These are phyloP conservation scores for Psilopsiagon aurifrons DNA, from an alignment of 2,113 vertebrate species.

Conservation along the genomic window DNA sequence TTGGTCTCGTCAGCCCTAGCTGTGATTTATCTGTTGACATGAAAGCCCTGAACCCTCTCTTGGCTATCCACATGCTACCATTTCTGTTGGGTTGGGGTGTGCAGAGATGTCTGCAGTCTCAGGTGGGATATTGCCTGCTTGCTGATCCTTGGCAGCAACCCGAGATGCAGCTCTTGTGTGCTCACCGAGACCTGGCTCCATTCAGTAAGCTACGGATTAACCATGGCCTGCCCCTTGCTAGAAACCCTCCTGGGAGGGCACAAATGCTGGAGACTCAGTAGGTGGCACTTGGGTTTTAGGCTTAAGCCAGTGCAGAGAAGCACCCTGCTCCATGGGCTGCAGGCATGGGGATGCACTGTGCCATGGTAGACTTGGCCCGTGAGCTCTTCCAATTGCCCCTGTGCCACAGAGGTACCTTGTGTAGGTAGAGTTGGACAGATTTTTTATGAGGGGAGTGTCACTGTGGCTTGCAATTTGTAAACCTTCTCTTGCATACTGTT, in stretches of 20 bases:
- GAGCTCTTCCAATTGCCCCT: not conserved
- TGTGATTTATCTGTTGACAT: not conserved
- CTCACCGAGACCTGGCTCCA: not conserved
- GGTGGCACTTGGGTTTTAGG: conserved; percentile 12
- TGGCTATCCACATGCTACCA: not conserved
- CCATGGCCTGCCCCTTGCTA: not conserved
- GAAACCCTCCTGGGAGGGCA: not conserved
- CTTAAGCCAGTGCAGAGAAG: not conserved
- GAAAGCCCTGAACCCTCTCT: not conserved
- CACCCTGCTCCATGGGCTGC: not conserved
- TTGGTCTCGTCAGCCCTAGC: not conserved
- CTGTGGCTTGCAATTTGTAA: not conserved
- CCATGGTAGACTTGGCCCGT: fast-evolving
- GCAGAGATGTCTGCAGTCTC: not conserved
- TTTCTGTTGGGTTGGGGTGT: fast-evolving
- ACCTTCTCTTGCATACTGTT: not conserved
- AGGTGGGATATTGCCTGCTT: not conserved
- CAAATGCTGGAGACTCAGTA: not conserved
- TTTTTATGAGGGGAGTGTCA: not conserved
- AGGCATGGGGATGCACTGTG: fast-evolving
- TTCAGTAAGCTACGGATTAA: not conserved
- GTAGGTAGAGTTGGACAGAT: not conserved
- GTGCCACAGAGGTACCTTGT: fast-evolving
- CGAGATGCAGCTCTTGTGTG: fast-evolving
- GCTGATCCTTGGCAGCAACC: not conserved